A percentile compares a stretch with the other conserved stretches of the same genome.
These are phyloP conservation scores for Murina feae DNA, from an alignment of 2,113 vertebrate genomes.

Conservation along the genomic window DNA sequence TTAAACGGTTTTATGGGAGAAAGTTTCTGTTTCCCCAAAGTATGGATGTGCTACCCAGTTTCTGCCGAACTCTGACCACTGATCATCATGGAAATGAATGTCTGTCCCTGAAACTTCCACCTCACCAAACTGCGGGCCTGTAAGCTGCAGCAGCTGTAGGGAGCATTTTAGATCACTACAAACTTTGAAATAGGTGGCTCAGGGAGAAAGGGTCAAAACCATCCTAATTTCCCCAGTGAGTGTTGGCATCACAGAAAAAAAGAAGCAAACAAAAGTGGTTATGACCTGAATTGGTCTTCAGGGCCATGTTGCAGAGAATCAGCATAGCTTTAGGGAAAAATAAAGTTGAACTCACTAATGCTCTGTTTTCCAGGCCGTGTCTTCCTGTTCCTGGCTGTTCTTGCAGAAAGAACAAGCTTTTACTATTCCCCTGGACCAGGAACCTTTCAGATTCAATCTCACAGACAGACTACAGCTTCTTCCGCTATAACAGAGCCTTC, in stretches of 20 bases:
- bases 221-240: conserved; percentile 44
- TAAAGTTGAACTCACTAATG: not conserved
- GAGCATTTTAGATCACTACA: conserved; percentile 24
- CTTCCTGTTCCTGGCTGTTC: not conserved
- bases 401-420: conserved; percentile 39
- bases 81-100: not conserved
- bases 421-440: conserved; percentile 28
- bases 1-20: accelerated
- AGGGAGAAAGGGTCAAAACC: conserved; percentile 15
- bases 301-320: not conserved
- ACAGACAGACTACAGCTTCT: not conserved
- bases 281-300: not conserved
- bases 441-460: conserved; percentile 23
- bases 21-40: not conserved
- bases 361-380: not conserved
- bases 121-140: not conserved
- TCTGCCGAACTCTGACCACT: not conserved
- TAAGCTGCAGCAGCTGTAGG: not conserved
- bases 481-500: not conserved
- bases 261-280: conserved; percentile 29
- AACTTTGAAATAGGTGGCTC: not conserved
- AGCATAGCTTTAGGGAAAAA: not conserved
- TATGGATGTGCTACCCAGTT: not conserved
- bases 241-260: not conserved
- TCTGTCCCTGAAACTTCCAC: not conserved